Evolutionary conservation across 2,888 invertebrate genomes (phyloP).

Genomic region (Candidula unifasciata): DNA sequence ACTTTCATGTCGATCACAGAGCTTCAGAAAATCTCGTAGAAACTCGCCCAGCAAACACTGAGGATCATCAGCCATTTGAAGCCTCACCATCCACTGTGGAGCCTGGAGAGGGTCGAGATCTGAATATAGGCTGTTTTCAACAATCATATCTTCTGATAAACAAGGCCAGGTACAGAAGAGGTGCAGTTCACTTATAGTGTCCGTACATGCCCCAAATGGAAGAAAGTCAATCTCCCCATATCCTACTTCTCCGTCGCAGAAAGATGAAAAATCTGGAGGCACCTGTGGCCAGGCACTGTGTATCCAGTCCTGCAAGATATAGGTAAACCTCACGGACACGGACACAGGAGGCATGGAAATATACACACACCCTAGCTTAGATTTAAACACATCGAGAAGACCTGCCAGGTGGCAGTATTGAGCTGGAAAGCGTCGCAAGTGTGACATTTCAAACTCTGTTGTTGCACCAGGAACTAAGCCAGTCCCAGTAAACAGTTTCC

Average conservation of each 20-base stretch:
- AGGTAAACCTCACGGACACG: slow-evolving; percentile 88
- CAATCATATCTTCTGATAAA: slow-evolving; percentile 89
- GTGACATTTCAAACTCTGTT: slow-evolving; percentile 92
- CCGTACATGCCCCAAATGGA: slow-evolving; percentile 89
- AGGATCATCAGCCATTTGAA: slow-evolving; percentile 83
- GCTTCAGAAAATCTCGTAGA: slow-evolving; percentile 84
- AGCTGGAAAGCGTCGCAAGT: slow-evolving; percentile 87
- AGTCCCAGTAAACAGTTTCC: slow-evolving; percentile 86
- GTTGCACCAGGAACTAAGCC: slow-evolving; percentile 85
- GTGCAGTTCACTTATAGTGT: slow-evolving; percentile 87
- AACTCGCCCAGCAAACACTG: slow-evolving; percentile 88
- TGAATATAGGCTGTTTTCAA: slow-evolving; percentile 91
- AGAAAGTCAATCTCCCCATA: slow-evolving; percentile 81
- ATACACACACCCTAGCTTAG: slow-evolving; percentile 83
- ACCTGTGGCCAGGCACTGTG: slow-evolving; percentile 74
- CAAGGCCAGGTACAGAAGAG: slow-evolving; percentile 91
- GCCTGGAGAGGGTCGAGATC: slow-evolving; percentile 89
- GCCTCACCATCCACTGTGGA: slow-evolving; percentile 85
- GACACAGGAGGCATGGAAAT: slow-evolving; percentile 81
- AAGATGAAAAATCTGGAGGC: slow-evolving; percentile 80
- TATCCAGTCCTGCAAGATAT: slow-evolving; percentile 80
- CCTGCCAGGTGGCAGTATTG: slow-evolving; percentile 89
- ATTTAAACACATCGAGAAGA: slow-evolving; percentile 91
- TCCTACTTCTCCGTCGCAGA: slow-evolving; percentile 81
- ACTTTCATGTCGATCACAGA: slow-evolving; percentile 80